phyloP scores from a whole-genome alignment of 2,113 vertebrate genomes.

The Pseudopodoces humilis region DNA sequence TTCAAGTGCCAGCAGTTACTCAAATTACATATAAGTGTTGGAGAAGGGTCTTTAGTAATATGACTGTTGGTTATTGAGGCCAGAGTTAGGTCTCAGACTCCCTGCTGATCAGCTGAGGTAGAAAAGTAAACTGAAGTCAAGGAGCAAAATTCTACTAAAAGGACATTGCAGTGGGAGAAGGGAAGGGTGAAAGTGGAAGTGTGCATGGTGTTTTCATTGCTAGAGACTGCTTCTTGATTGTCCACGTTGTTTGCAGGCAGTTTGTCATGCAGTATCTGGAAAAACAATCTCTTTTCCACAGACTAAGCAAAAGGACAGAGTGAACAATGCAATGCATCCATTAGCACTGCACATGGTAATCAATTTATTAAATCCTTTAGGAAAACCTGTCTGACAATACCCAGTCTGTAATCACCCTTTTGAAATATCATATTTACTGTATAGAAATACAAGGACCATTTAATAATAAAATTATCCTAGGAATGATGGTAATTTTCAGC shows the following conservation, averaged over 20 bases:
- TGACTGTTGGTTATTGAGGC: background rate
- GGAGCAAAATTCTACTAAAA: background rate
- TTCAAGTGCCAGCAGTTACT: conserved; percentile 29
- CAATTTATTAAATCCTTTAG: background rate
- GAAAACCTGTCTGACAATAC: background rate
- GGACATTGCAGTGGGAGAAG: background rate
- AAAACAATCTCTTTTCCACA: background rate
- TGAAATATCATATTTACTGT: background rate
- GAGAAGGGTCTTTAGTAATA: background rate
- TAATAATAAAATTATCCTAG: background rate
- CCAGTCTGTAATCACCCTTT: background rate
- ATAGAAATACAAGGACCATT: background rate
- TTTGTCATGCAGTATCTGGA: background rate
- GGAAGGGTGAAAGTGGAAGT: background rate
- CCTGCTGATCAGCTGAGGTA: background rate
- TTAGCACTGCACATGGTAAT: background rate
- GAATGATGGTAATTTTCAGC: background rate
- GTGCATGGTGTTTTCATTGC: background rate
- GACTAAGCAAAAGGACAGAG: background rate
- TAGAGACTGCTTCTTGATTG: background rate
- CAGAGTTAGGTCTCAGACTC: background rate
- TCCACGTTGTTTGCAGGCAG: background rate
- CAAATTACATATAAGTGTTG: background rate
- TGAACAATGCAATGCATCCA: background rate
- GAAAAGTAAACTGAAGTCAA: background rate